Conservation (phyloP, 2,888 invertebrate species). For the Hemistola chrysoprasaria region DNA sequence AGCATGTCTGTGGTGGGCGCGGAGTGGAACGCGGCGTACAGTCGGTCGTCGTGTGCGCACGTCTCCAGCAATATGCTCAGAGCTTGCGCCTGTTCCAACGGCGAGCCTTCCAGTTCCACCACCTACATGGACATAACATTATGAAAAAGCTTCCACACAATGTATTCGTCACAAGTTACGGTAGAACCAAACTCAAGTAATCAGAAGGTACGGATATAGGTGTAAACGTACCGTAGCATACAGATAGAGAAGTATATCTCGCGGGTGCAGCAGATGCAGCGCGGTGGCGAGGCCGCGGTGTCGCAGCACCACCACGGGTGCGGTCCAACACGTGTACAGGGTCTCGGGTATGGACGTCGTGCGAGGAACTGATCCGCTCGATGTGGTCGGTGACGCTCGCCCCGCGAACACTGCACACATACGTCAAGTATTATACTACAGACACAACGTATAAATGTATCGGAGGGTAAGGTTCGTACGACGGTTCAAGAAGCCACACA, state of each 20-base stretch:
- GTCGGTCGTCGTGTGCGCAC: slow-evolving; percentile 81
- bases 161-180: too few species aligned
- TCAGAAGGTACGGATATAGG: too few species aligned
- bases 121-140: too few species aligned
- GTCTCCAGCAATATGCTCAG: slow-evolving; percentile 82
- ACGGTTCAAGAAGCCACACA: too few species aligned
- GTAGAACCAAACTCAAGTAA: too few species aligned
- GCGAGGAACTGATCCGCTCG: slow-evolving; percentile 5
- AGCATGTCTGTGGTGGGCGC: slow-evolving; percentile 81
- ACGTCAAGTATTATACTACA: background rate
- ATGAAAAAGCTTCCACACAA: too few species aligned
- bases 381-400: slow-evolving; percentile 32
- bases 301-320: slow-evolving; percentile 53
- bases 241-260: slow-evolving; percentile 84
- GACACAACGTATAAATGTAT: too few species aligned
- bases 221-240: slow-evolving; percentile 83
- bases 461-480: too few species aligned
- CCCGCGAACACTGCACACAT: slow-evolving; percentile 43
- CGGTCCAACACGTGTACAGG: slow-evolving; percentile 56
- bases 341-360: slow-evolving; percentile 52
- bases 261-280: slow-evolving; percentile 83
- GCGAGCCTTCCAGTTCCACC: slow-evolving; percentile 83
- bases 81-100: slow-evolving; percentile 84
- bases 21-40: slow-evolving; percentile 83
- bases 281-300: slow-evolving; percentile 81